phyloP scores from a whole-genome alignment of 2,113 vertebrate species.

The Hirundichthys speculiger region DNA sequence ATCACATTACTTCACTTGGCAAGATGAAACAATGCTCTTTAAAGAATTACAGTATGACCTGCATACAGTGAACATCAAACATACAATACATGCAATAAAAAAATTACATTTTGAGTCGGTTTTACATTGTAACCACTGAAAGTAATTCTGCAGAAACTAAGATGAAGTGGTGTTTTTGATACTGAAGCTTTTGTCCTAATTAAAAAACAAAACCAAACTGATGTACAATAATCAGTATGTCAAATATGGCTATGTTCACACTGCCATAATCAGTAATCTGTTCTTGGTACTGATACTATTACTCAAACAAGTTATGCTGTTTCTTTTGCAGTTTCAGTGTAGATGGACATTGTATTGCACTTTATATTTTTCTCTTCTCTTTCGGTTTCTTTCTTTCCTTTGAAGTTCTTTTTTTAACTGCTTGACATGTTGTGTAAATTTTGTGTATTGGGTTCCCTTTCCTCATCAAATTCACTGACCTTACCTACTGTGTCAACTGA shows the following conservation, averaged over 20 bases:
- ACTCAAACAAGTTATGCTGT: no score
- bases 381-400: constrained; percentile 82
- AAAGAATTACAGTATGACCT: background rate
- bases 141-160: background rate
- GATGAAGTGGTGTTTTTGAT: no score
- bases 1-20: constrained; percentile 25
- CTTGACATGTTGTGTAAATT: constrained; percentile 85
- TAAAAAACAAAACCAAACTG: no score
- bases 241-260: no score
- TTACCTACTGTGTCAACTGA: background rate
- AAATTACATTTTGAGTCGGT: background rate
- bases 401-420: constrained; percentile 83
- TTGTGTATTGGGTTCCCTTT: constrained; percentile 86
- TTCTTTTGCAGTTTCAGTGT: no score
- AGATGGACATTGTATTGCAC: no score
- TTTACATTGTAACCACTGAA: background rate
- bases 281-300: no score
- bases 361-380: constrained; percentile 85
- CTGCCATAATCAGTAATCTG: no score
- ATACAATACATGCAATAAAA: constrained; percentile 7
- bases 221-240: no score
- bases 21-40: constrained; percentile 2
- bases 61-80: constrained; percentile 11
- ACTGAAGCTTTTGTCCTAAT: no score
- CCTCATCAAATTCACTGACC: constrained; percentile 33